Evolutionary conservation across 2,888 invertebrate species (phyloP), one percentile per base, ranked within the genome.

Genomic region (Phasia obesa): DNA sequence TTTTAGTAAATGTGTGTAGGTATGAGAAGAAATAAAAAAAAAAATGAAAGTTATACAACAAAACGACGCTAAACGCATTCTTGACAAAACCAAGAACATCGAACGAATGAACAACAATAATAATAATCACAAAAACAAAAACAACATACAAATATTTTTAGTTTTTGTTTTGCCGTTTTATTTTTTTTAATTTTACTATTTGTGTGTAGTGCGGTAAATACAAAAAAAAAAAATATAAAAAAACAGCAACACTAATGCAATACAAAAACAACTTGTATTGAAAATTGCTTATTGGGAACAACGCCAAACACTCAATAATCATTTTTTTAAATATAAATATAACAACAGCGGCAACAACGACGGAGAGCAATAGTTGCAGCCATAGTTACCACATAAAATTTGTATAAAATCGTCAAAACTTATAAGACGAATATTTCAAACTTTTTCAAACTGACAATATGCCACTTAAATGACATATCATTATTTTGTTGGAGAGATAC

Each of bases 41-140:
- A 88, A 89, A 88, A 88, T 88, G 87, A 88, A 88, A 88, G 88
- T 88, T 88, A 88, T 88, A 88, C 88, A 88, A 88, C 86, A 79
- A 75, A 87, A 82, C 86, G 86, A 74, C 51, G 74, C 78, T 59
- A 78, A 83, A 83, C 79, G 83, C 83, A 83, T 79, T 83, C 65
- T 75, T 82, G 60, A 60, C 65, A 35, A 84, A 79, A 81, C 65
- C 55, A 73, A 62, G 53, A 42, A 62, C 7, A 64, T 21, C n/a
- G 2, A 19, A 51, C 17, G 27, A 27, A 62, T 38, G 5, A 65
- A 82, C 85, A 77, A 84, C 84, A 42, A 64, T 4, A 69, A 53
- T 25, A 67, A 47, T 38, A 75, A 73, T n/a, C n/a, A n/a, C n/a
- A n/a, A n/a, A n/a, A n/a, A n/a, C n/a, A n/a, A n/a, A 74, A 82